A percentile compares a stretch with the other conserved stretches of the same genome.
phyloP scores from a whole-genome alignment of 2,113 vertebrate species.

The Pelvicachromis taeniatus region DNA sequence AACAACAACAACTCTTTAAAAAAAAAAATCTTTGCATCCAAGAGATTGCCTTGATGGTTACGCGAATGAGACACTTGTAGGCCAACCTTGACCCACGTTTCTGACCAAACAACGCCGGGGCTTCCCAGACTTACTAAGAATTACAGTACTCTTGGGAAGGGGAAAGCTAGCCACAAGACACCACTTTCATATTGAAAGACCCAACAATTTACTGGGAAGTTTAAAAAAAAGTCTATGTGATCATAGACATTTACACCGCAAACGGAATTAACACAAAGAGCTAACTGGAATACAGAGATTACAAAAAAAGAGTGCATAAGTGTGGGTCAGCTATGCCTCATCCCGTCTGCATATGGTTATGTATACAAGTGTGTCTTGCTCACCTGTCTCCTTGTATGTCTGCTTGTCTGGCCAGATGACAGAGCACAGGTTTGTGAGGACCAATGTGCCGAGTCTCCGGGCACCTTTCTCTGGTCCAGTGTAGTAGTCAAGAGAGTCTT shows the following conservation, averaged over 20 bases:
- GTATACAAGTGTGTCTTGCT: not conserved
- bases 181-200: not conserved
- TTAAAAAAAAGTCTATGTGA: not conserved
- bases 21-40: not conserved
- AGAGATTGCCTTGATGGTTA: constrained; percentile 22
- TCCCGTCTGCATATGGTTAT: not conserved
- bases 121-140: constrained; percentile 52
- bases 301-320: not conserved
- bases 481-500: constrained; percentile 93
- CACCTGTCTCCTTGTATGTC: constrained; percentile 91
- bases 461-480: constrained; percentile 82
- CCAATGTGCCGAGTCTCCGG: constrained; percentile 84
- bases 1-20: not conserved
- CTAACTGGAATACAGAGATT: not conserved
- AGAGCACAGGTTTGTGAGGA: constrained; percentile 92
- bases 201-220: not conserved
- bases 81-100: constrained; percentile 5
- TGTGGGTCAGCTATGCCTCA: not conserved
- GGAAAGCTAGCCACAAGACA: constrained; percentile 20
- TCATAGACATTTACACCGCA: not conserved
- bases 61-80: constrained; percentile 14
- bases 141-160: constrained; percentile 1
- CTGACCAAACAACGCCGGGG: constrained; percentile 25
- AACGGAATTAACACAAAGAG: not conserved
- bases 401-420: constrained; percentile 93